Base-by-base conservation (phyloP, 2,797 vertebrate species). In the Sebastes vulpes region DNA sequence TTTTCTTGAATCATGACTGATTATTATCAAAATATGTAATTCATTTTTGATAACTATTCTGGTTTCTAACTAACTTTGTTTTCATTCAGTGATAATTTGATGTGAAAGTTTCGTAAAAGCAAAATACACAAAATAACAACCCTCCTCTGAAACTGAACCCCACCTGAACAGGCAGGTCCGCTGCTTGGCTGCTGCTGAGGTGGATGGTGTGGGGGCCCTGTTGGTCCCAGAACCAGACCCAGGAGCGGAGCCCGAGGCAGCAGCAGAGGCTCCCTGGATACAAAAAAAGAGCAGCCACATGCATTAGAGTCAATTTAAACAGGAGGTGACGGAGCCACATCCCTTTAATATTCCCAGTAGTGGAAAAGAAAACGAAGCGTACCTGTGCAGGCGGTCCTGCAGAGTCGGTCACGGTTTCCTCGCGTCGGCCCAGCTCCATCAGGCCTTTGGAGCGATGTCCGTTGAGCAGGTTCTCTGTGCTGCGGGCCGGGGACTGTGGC, bases 381-480 rank as follows among this genome's bases (percentile, higher is more conserved):
- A 93, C 94, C 91, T 90, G 92, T 6, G 65, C 53, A 1, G 73
- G 2, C 1, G 11, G 72, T 6, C 54, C 77, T 0, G 72, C n/a
- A 0, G 89, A 86, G 82, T 95, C 93, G 18, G 97, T 86, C 28
- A 80, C 96, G 0, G 95, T 91, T 3, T 99, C 98, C 1, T 99
- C 98, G 9, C 98, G 96, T 69, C 97, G 96, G 1, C 94, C 89
- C 0, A 98, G 61, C 9, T 99, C 98, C 26, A 96, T 88, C 4
- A 98, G 81, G 65, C 96, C 96, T 92, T 99, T 99, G 88, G 95
- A 93, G 70, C 98, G 93, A 86, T 99, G 98, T 23, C 98, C 98
- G 0, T 99, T 99, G 21, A 99, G 96, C 82, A 99, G 94, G 1
- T 86, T 97, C 90, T 99, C 98, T 0, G 97, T 80, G 0, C 96